These are phyloP conservation scores for Drosophila cardini DNA, from an alignment of 1,140 invertebrate species.

Conservation along the genomic window DNA sequence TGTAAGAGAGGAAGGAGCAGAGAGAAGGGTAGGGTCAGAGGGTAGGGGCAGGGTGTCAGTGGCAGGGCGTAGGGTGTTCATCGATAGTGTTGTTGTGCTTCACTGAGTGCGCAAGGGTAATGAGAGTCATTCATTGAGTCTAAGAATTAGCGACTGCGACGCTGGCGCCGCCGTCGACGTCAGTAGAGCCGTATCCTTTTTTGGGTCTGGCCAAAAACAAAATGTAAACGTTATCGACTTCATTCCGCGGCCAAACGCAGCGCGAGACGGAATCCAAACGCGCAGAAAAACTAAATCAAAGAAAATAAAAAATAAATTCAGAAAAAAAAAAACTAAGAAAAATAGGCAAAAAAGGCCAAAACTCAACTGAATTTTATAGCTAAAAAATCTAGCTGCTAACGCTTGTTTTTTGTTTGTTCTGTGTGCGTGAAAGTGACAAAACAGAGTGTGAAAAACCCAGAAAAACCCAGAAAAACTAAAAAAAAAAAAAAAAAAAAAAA, in stretches of 20 bases:
- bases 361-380: no score
- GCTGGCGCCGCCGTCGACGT: background rate
- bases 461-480: background rate
- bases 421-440: conserved; percentile 17
- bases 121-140: conserved; percentile 36
- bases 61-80: background rate
- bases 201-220: conserved; percentile 10
- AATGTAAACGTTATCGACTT: background rate
- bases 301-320: no score
- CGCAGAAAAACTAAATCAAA: conserved; percentile 26
- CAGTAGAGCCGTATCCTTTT: background rate
- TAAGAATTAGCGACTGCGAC: background rate
- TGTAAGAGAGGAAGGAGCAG: background rate
- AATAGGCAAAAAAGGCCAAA: no score
- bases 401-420: conserved; percentile 54
- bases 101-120: conserved; percentile 62
- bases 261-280: conserved; percentile 62
- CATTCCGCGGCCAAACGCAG: conserved; percentile 76
- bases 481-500: background rate
- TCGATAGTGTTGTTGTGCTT: conserved; percentile 57
- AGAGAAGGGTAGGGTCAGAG: background rate
- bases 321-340: no score
- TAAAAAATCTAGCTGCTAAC: no score
- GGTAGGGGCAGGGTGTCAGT: background rate
- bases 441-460: background rate